Base-by-base conservation (phyloP, 2,888 invertebrate species). In the Toxonevra muliebris region DNA sequence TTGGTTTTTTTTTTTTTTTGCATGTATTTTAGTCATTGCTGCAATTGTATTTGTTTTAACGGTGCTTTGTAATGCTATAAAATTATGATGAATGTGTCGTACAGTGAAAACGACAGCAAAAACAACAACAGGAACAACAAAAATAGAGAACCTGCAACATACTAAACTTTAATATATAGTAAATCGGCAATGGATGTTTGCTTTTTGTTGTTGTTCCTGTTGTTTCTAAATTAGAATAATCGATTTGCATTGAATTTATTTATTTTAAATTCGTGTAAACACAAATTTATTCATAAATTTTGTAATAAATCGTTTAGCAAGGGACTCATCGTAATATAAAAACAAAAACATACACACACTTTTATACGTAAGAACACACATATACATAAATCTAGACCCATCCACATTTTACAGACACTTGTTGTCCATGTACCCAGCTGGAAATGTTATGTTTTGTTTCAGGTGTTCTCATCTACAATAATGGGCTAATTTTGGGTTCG, bases 221-320 rank as follows among this genome's bases (percentile, higher is more conserved):
- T 30, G 30, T 30, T 30, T 40, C 40, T 17, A 57, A 57, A 57
- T 57, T 57, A 20, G 40, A 57, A 57, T 57, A 57, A 57, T 57
- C 57, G 57, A 57, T 57, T 57, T 57, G 57, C 57, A 57, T 57
- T 57, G 57, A 57, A 53, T 57, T 57, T 57, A 57, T 20, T 20
- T 40, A 57, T 57, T 40, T 57, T 20, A 17, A n/a, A 41, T 43
- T 15, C 12, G 43, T 9, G 43, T 48, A 43, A 13, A n/a, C 48
- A 43, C 20, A 42, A 60, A 48, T 11, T 20, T 48, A 48, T 45
- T 13, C 60, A 10, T 30, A 59, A 60, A 58, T 60, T 48, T 12
- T 19, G 60, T 20, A 60, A 19, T 19, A 45, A 60, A 48, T 48
- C 48, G 48, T 48, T 48, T 10, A 45, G 13, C 7, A 48, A 60